Percentiles rank a stretch among this genome's conserved stretches.
Evolutionary conservation across 2,113 vertebrate genomes (phyloP).

Genomic region (Rhombomys opimus): DNA sequence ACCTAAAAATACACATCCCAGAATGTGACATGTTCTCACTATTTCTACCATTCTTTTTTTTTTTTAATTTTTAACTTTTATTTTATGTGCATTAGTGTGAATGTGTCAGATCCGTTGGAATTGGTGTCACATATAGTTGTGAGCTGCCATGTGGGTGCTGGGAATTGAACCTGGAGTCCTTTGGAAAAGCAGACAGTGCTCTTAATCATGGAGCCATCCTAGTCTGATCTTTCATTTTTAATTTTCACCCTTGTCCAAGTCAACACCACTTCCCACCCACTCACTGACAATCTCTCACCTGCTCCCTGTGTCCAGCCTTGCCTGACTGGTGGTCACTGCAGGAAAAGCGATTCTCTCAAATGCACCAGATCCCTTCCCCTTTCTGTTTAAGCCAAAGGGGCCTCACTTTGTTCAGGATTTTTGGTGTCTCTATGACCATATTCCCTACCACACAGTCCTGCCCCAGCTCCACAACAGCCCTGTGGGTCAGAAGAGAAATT

Average conservation of each 20-base stretch:
- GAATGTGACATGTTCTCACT: not conserved
- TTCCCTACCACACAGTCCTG: not conserved
- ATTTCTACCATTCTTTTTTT: no score
- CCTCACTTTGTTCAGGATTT: not conserved
- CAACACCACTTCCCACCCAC: not conserved
- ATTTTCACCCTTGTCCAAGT: not conserved
- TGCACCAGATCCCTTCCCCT: not conserved
- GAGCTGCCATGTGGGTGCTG: no score
- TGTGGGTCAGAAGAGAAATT: not conserved
- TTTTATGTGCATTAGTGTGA: no score
- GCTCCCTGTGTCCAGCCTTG: not conserved
- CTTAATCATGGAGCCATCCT: no score
- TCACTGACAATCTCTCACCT: not conserved
- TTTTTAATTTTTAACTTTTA: no score
- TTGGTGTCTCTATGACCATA: not conserved
- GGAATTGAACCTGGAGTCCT: no score
- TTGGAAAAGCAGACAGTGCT: no score
- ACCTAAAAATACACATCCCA: not conserved
- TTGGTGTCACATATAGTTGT: no score
- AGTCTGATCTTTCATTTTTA: not conserved
- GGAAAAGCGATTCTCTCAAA: not conserved
- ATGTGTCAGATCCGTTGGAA: no score
- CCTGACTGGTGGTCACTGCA: not conserved
- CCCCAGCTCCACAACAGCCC: not conserved
- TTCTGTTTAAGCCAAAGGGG: not conserved